A percentile compares a stretch with the other conserved stretches of the same genome.
These are phyloP conservation scores for Acleris sparsana DNA, from an alignment of 2,888 invertebrate genomes.

Conservation along the genomic window DNA sequence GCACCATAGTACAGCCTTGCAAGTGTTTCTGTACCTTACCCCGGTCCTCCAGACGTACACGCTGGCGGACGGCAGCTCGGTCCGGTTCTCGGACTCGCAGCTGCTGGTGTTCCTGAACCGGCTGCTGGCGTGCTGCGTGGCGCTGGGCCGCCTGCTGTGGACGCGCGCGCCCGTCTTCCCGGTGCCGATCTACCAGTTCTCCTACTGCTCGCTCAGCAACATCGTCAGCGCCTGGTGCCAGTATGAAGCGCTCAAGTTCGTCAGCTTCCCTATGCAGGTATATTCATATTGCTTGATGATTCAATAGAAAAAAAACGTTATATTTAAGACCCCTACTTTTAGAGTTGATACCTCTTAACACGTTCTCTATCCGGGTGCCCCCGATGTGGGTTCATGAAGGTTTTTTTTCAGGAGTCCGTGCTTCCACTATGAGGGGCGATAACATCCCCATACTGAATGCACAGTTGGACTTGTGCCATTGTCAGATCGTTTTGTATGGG, in stretches of 20 bases:
- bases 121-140: conserved; percentile 91
- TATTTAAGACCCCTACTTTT: no score
- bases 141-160: conserved; percentile 84
- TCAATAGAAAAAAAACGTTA: no score
- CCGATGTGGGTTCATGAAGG: no score
- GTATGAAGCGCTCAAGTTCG: conserved; percentile 99
- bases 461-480: no score
- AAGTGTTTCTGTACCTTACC: no score
- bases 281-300: conserved; percentile 5
- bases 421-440: no score
- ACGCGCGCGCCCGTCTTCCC: conserved; percentile 87
- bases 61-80: conserved; percentile 84
- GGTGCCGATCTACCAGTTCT: conserved; percentile 96
- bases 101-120: conserved; percentile 98
- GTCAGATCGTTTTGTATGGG: no score
- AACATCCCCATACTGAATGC: no score
- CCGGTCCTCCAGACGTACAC: conserved; percentile 83
- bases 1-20: no score
- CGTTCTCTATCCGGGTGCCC: no score
- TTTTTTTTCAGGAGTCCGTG: no score
- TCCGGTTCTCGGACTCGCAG: conserved; percentile 95
- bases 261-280: conserved; percentile 98
- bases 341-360: no score
- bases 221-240: conserved; percentile 99
- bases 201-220: conserved; percentile 97